These are phyloP conservation scores for Arizona elegans DNA, from an alignment of 2,113 vertebrate genomes.

Conservation along the genomic window DNA sequence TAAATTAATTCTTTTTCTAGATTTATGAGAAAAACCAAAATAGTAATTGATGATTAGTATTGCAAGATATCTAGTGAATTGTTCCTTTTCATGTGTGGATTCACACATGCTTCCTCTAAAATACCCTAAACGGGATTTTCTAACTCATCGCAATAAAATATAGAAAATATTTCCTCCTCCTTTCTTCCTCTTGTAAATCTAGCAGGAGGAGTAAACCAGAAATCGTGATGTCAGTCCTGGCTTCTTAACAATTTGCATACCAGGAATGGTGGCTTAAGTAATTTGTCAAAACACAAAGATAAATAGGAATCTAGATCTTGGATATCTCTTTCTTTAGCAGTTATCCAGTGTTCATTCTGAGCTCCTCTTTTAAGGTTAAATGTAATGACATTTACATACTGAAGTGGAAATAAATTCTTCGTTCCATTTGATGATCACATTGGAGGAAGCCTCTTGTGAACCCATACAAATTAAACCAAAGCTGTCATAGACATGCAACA, in stretches of 20 bases:
- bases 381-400: neutral
- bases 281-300: neutral
- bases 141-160: neutral
- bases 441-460: neutral
- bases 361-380: neutral
- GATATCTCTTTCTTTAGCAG: neutral
- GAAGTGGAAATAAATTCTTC: neutral
- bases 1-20: conserved; percentile 42
- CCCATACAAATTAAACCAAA: neutral
- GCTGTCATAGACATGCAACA: neutral
- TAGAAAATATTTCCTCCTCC: neutral
- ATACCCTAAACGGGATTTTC: conserved; percentile 36
- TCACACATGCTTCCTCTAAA: conserved; percentile 60
- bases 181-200: neutral
- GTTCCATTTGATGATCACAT: neutral
- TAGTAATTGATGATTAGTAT: conserved; percentile 41
- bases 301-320: neutral
- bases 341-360: neutral
- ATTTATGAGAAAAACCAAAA: conserved; percentile 38
- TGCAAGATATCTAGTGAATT: conserved; percentile 43
- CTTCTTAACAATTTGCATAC: neutral
- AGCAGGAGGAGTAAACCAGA: neutral
- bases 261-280: neutral
- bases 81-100: conserved; percentile 52
- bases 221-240: neutral